A percentile compares a stretch with the other conserved stretches of the same genome.
Conservation (phyloP, 2,113 vertebrate genomes). For the Leptocoma aspasia region DNA sequence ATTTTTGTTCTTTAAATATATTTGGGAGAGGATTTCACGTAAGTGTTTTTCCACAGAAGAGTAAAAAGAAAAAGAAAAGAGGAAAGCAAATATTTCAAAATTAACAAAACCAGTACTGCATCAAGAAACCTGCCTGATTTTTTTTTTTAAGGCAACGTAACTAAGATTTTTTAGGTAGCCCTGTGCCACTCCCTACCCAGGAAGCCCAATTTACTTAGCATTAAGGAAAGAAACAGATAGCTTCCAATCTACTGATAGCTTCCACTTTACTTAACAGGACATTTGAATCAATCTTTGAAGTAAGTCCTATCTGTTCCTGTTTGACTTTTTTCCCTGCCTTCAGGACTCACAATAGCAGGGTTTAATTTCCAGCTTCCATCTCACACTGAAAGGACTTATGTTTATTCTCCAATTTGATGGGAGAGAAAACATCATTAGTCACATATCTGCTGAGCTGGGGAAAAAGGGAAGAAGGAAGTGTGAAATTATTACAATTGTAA, state of each 20-base stretch:
- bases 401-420: background rate
- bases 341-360: background rate
- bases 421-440: background rate
- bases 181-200: background rate
- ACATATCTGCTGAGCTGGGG: background rate
- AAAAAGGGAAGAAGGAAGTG: background rate
- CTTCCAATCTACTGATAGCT: background rate
- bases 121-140: background rate
- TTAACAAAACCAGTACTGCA: background rate
- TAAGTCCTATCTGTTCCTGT: background rate
- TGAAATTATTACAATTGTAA: background rate
- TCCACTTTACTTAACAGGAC: background rate
- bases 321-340: background rate
- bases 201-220: background rate
- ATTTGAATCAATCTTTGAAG: background rate
- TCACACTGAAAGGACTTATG: background rate
- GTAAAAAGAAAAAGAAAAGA: background rate
- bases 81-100: background rate
- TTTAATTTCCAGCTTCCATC: conserved; percentile 25
- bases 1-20: background rate
- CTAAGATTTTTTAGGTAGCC: background rate
- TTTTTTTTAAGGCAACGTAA: background rate
- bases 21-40: background rate
- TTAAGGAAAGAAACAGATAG: background rate
- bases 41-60: background rate